These are phyloP conservation scores for Cephus rjabovi DNA, from an alignment of 2,888 invertebrate species.

Conservation along the genomic window DNA sequence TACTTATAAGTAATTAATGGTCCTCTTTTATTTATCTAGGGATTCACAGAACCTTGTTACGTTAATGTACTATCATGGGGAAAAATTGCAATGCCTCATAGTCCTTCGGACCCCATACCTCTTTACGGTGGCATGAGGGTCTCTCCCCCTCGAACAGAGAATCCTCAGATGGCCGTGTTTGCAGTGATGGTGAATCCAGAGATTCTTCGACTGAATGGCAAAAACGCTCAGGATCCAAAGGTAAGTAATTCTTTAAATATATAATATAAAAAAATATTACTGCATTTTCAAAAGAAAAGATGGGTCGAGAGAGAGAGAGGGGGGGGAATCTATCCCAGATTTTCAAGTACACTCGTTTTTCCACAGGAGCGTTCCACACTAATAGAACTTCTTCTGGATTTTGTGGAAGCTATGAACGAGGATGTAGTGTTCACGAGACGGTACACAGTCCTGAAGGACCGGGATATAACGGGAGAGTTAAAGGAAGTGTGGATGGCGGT, in stretches of 20 bases:
- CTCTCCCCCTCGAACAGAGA: slow-evolving; percentile 71
- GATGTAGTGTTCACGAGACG: slow-evolving; percentile 72
- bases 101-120: slow-evolving; percentile 76
- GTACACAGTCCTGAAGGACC: slow-evolving; percentile 73
- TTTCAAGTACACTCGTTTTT: slow-evolving; percentile 21
- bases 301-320: too few relatives aligned
- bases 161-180: slow-evolving; percentile 74
- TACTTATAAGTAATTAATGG: too few relatives aligned
- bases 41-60: slow-evolving; percentile 57
- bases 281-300: too few relatives aligned
- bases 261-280: too few relatives aligned
- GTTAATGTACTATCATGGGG: slow-evolving; percentile 81
- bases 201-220: slow-evolving; percentile 76
- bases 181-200: slow-evolving; percentile 82
- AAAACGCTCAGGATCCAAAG: slow-evolving; percentile 74
- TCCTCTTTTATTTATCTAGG: slow-evolving; percentile 39
- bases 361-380: slow-evolving; percentile 75
- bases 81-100: slow-evolving; percentile 76
- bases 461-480: slow-evolving; percentile 78
- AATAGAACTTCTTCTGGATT: slow-evolving; percentile 77
- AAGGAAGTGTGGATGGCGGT: slow-evolving; percentile 82
- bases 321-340: too few relatives aligned
- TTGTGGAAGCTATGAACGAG: slow-evolving; percentile 80
- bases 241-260: slow-evolving; percentile 57
- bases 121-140: slow-evolving; percentile 80